Base-by-base conservation (phyloP, 2,797 vertebrate genomes). In the Delichon dasypus region DNA sequence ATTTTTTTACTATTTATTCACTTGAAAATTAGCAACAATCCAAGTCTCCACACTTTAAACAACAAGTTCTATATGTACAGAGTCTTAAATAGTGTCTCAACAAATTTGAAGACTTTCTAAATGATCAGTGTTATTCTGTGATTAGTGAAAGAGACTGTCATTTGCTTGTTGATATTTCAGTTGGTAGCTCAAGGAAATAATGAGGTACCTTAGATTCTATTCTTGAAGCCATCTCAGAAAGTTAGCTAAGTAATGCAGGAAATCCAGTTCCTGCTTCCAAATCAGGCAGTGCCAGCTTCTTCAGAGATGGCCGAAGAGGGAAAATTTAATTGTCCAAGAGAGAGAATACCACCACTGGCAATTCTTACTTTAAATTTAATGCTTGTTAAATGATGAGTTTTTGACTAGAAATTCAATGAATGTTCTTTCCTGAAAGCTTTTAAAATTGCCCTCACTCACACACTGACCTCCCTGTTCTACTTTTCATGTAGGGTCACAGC, bases 151-250 rank as follows among this genome's bases (percentile, higher is more conserved):
- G 72, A 21, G 38, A 50, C 23, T 14, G 47, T 60, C 13, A 40
- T 88, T 95, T 70, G 21, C 8, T 74, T 68, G 74, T 9, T 0
- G 0, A 19, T 66, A 66, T 66, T 40, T 83, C 26, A 29, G 60
- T 34, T 72, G 25, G 15, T 23, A 88, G 58, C 30, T 95, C 34
- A 62, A 75, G 55, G 82, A 93, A 92, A 70, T 86, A 90, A 94
- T 65, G 51, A 93, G 22, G 19, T 71, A 60, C 26, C 40, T 62
- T 76, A 85, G 42, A 27, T 10, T 67, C 11, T 66, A 44, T 50
- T 62, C 34, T 47, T 72, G 51, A 75, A 67, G 16, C 9, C 62
- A 4, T 55, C 42, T 50, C 40, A 55, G 55, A 66, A 75, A 66
- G 25, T 65, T 65, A 60, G 11, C 13, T 82, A 82, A 78, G 38